Evolutionary conservation across 2,797 vertebrate genomes (phyloP).

Genomic region (Melanotaenia trifasciata): DNA sequence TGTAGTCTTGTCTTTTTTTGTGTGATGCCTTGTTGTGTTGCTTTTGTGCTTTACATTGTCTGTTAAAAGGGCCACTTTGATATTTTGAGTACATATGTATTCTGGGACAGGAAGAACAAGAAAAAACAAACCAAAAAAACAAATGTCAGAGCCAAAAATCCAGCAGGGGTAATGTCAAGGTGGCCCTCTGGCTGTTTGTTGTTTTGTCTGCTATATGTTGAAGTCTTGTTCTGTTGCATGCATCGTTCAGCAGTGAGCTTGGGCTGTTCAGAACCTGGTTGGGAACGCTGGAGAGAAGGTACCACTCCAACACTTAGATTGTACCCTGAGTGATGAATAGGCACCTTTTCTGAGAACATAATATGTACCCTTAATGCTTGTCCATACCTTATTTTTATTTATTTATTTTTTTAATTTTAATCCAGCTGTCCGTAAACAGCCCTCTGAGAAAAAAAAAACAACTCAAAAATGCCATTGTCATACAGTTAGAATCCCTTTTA

Average conservation of each 20-base stretch:
- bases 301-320: constrained; percentile 62
- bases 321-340: constrained; percentile 42
- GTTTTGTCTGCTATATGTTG: constrained; percentile 66
- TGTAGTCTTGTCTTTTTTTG: neutral
- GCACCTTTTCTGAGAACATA: constrained; percentile 33
- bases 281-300: constrained; percentile 80
- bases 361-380: constrained; percentile 15
- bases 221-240: constrained; percentile 80
- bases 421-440: constrained; percentile 12
- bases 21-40: constrained; percentile 15
- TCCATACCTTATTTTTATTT: constrained; percentile 15
- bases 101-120: constrained; percentile 14
- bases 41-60: constrained; percentile 26
- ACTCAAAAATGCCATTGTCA: neutral
- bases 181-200: constrained; percentile 56
- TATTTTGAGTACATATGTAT: constrained; percentile 24
- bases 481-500: neutral
- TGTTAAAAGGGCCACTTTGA: constrained; percentile 61
- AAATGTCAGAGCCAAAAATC: constrained; percentile 47
- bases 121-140: neutral
- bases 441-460: neutral
- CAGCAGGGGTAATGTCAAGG: constrained; percentile 59
- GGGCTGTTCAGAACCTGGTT: constrained; percentile 80
- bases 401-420: neutral
- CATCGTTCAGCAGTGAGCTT: constrained; percentile 75